phyloP scores from a whole-genome alignment of 2,113 vertebrate species.

The Gorilla gorilla region DNA sequence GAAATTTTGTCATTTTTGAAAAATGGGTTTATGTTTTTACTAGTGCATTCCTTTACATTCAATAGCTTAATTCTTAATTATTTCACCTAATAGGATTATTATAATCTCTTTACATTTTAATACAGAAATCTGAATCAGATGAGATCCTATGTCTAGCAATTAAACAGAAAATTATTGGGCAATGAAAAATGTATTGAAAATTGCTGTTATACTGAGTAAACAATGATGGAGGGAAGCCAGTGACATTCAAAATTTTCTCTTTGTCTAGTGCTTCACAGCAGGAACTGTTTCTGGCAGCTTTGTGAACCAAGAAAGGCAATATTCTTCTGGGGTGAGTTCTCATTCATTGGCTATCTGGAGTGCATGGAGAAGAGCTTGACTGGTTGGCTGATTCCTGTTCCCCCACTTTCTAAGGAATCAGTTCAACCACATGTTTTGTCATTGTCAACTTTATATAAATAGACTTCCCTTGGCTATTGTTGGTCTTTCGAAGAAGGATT shows the following conservation, averaged over 20 bases:
- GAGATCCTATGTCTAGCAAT: neutral
- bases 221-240: neutral
- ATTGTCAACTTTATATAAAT: neutral
- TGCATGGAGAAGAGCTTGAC: neutral
- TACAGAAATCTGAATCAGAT: neutral
- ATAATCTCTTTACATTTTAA: slow-evolving; percentile 22
- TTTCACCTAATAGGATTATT: neutral
- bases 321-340: neutral
- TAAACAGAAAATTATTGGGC: neutral
- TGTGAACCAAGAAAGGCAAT: slow-evolving; percentile 7
- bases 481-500: neutral
- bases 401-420: neutral
- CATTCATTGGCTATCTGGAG: neutral
- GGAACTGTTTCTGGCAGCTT: slow-evolving; percentile 5
- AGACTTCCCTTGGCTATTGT: neutral
- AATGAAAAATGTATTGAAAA: slow-evolving; percentile 15
- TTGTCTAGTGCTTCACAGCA: neutral
- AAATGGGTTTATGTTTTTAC: neutral
- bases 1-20: slow-evolving; percentile 15
- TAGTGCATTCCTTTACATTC: neutral
- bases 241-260: neutral
- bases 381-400: neutral
- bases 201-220: slow-evolving; percentile 30
- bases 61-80: neutral
- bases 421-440: neutral